phyloP scores from a whole-genome alignment of 2,113 vertebrate genomes.

The Lethenteron reissneri region DNA sequence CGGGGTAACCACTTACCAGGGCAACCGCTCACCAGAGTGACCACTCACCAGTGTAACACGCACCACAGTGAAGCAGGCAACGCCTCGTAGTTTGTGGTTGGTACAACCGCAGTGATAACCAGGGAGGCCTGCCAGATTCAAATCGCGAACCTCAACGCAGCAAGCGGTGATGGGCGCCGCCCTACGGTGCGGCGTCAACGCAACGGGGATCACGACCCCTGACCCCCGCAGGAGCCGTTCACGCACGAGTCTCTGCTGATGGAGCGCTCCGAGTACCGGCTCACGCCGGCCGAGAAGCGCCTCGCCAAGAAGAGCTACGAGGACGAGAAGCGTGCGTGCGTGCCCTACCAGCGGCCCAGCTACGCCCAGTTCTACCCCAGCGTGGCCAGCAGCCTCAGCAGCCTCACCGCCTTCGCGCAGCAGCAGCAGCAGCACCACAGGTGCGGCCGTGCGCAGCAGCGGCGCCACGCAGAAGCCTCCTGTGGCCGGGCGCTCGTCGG shows the following conservation, averaged over 20 bases:
- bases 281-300: slow-evolving; percentile 94
- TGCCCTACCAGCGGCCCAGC: slow-evolving; percentile 76
- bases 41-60: too few relatives aligned
- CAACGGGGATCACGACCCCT: not conserved
- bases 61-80: too few relatives aligned
- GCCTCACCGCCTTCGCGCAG: slow-evolving; percentile 75
- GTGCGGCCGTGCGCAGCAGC: too few relatives aligned
- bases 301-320: slow-evolving; percentile 95
- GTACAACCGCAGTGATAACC: too few relatives aligned
- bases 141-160: too few relatives aligned
- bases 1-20: too few relatives aligned
- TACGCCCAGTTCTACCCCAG: slow-evolving; percentile 91
- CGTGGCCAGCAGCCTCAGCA: slow-evolving; percentile 59
- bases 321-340: slow-evolving; percentile 85
- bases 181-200: not conserved
- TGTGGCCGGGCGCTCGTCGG: too few relatives aligned
- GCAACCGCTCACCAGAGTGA: too few relatives aligned
- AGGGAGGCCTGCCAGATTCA: too few relatives aligned
- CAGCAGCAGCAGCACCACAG: not conserved
- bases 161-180: too few relatives aligned
- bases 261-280: slow-evolving; percentile 77
- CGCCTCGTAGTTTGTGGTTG: too few relatives aligned
- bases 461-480: too few relatives aligned
- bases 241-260: slow-evolving; percentile 86
- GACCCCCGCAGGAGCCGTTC: slow-evolving; percentile 55